Percentiles rank a stretch among this genome's conserved stretches.
These are phyloP conservation scores for Dendroctonus ponderosae DNA, from an alignment of 1,140 invertebrate genomes.

Conservation along the genomic window DNA sequence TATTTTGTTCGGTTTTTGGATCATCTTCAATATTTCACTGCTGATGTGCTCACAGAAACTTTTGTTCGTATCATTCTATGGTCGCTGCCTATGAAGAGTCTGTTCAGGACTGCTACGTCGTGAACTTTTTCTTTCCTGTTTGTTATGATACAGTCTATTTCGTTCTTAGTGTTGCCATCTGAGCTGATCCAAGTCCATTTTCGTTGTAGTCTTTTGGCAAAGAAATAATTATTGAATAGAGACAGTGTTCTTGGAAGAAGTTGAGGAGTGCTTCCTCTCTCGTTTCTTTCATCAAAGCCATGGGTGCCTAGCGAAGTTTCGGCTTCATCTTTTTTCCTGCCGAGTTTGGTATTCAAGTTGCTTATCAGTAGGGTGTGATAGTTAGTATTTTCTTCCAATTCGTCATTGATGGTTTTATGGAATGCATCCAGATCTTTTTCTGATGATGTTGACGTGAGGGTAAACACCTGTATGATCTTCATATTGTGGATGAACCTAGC, in stretches of 20 bases:
- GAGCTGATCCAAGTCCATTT: too few relatives aligned
- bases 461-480: too few relatives aligned
- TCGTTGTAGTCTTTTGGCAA: conserved; percentile 40
- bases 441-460: background rate
- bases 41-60: too few relatives aligned
- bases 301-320: conserved; percentile 7
- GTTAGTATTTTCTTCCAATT: background rate
- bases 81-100: too few relatives aligned
- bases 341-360: too few relatives aligned
- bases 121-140: conserved; percentile 36
- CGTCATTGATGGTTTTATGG: background rate
- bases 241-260: conserved; percentile 14
- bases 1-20: too few relatives aligned
- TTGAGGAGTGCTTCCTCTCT: conserved; percentile 13
- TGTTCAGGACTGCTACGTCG: too few relatives aligned
- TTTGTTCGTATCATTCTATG: too few relatives aligned
- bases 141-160: conserved; percentile 41
- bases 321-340: conserved; percentile 2
- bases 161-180: conserved; percentile 38
- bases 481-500: background rate
- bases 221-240: conserved; percentile 16
- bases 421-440: conserved; percentile 1
- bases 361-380: conserved; percentile 5
- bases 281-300: conserved; percentile 13
- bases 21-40: too few relatives aligned